Evolutionary conservation across 2,888 invertebrate genomes (phyloP), one percentile per base, ranked within the genome.

Genomic region (Zaprionus obscuricornis): DNA sequence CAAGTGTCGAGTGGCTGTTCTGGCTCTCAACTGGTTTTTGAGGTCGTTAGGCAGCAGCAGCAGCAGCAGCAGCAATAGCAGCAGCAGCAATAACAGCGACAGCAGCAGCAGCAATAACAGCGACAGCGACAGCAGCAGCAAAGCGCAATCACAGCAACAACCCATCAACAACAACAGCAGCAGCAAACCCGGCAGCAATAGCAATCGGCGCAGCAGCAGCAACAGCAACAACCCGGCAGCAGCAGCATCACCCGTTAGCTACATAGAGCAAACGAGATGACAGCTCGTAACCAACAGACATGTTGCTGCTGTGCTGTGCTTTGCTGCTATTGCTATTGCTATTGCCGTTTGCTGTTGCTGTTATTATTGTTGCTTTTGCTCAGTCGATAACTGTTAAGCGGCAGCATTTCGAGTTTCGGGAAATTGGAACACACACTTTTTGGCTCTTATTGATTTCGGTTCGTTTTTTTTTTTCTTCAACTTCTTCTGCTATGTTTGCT

Each of bases 1-100:
- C 74, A 65, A 74, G 74, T 74, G 65, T 54, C 46, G 65, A 58
- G 14, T 45, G 34, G 58, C 63, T 29, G 16, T 69, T 64, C 74
- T 73, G 54, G 26, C 74, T 62, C 40, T 49, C 26, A 63, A 66
- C 75, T 74, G 75, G 75, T 72, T 72, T 74, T 74, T 74, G 75
- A 74, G 75, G 75, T 74, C 72, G 75, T 66, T 74, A 71, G 62
- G 66, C 71, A 55, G 69, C 52, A 47, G 46, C 50, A 36, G 11
- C 49, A 26, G 16, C 36, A 40, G 34, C 47, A 31, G 14, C 57
- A 27, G n/a, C 34, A 24, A n/a, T 14, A 24, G 34, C 34, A 33
- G 45, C 29, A 47, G 39, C 49, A 39, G 39, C 39, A 27, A 22
- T 24, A 20, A 49, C 37, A 34, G 27, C 39, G 5, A 37, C 49